These are phyloP conservation scores for Helicoverpa assulta DNA, from an alignment of 2,888 invertebrate species.

Conservation along the genomic window DNA sequence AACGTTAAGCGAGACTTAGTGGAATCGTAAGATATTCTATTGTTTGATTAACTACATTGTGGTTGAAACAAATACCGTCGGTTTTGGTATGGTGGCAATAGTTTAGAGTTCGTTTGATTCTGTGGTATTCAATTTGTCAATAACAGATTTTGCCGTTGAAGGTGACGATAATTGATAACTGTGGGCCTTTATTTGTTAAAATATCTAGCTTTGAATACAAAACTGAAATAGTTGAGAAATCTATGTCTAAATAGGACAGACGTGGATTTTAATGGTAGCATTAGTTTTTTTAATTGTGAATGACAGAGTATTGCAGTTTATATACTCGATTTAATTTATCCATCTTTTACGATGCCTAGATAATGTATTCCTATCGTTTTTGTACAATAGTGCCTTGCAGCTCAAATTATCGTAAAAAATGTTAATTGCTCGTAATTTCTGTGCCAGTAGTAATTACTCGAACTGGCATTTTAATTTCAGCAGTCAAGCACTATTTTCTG, in stretches of 20 bases:
- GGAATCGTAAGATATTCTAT: conserved; percentile 13
- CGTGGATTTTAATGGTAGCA: neutral
- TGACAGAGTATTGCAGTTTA: no score
- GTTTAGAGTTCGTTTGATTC: conserved; percentile 43
- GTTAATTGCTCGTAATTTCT: conserved; percentile 2
- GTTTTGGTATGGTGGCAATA: conserved; percentile 34
- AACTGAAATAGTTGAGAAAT: conserved; percentile 6
- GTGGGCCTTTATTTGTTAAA: conserved; percentile 14
- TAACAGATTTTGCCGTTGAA: conserved; percentile 44
- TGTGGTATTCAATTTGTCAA: conserved; percentile 44
- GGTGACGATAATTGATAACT: conserved; percentile 44
- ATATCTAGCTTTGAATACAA: conserved; percentile 9
- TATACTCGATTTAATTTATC: no score
- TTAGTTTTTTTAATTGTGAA: no score
- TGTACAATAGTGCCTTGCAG: no score
- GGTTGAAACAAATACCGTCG: conserved; percentile 44
- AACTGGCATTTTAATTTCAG: neutral
- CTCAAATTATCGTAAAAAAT: neutral
- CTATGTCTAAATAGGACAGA: neutral
- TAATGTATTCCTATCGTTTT: no score
- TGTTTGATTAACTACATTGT: conserved; percentile 53
- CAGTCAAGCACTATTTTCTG: neutral
- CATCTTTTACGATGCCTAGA: no score
- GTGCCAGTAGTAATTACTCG: neutral
- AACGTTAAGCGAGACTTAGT: conserved; percentile 10